Evolutionary conservation across 37 sponge, comb jelly and placozoan genomes (phyloP), one percentile per base, ranked within the genome.

Genomic region (Amphimedon queenslandica): DNA sequence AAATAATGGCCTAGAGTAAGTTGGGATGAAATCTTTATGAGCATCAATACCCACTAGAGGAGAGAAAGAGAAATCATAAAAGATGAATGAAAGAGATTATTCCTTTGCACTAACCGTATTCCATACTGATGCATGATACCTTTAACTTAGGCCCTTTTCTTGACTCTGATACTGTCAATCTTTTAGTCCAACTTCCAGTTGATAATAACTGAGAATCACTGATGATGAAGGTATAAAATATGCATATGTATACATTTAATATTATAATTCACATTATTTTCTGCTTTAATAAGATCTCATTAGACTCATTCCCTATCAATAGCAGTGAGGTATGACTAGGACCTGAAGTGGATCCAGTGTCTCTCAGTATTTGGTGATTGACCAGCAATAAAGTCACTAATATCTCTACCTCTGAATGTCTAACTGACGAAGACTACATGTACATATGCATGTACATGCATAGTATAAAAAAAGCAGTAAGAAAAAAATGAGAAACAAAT

Each of bases 221-320:
- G 37, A 2, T 23, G 25, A 1, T 60, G 27, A 60, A 60, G 8
- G 13, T 25, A 60, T 60, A 60, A n/a, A n/a, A 25, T 6, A 60
- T 60, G 27, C 5, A 18, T 47, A 18, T 47, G 13, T 47, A 63
- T 63, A n/a, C 10, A n/a, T 30, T 6, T 13, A 24, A n/a, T 2
- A 10, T 33, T 30, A 11, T 40, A n/a, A 16, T 64, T 79, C 28
- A 86, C 92, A 71, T 91, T 42, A 92, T 76, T n/a, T 60, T 84
- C 65, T 84, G 82, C 28, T 85, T 88, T 78, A 82, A 80, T 16
- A 86, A 33, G 3, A 88, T 64, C 11, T 51, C 75, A 63, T 94
- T 80, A 23, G 58, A 65, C 28, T 40, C 32, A 58, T 94, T 89
- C 33, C 95, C 92, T 10, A 94, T 76, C 37, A 94, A 55, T 24